Base-by-base conservation (phyloP, 2,888 invertebrate genomes). In the Erebia ligea region DNA sequence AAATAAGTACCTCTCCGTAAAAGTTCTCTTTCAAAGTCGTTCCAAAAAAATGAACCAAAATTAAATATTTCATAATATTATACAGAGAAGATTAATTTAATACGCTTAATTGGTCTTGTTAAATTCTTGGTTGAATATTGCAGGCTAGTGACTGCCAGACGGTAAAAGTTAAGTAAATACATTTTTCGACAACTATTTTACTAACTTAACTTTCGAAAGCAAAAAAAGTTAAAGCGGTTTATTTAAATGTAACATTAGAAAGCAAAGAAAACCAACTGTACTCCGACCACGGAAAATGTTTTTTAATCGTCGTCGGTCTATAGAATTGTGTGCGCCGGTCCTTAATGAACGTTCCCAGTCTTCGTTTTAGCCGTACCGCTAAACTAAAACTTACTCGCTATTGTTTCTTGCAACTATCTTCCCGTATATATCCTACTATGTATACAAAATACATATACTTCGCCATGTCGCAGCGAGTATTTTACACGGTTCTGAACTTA, bases 371-470 rank as follows among this genome's bases (percentile, higher is more conserved):
- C 67, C 71, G 64, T 70, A 69, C 67, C 63, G 57, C 70, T 69
- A 77, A 89, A 88, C 85, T 88, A 52, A 77, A 89, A 88, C 84
- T 88, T 86, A 77, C 75, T 73, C 79, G 79, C 83, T 84, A 85
- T 87, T 89, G 89, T 89, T 87, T 84, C 80, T 79, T 70, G 76
- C 73, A 86, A 82, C 82, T 83, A 77, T 73, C 80, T 81, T 82
- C 80, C 77, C 78, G 79, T 77, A 83, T 84, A 80, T 84, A 83
- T 82, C 81, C 79, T 77, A 72, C 65, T 73, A 67, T 70, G 73
- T 74, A 71, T 74, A 67, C 84, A 58, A 25, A 25, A 11, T 86
- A 71, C 73, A 68, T 84, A 67, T 48, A 87, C 85, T 86, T 85
- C 77, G 83, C 80, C 78, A 85, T 83, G 80, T 83, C 83, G 84